A percentile compares a stretch with the other conserved stretches of the same genome.
These are phyloP conservation scores for Drosophila mulleri DNA, from an alignment of 2,888 invertebrate genomes.

Conservation along the genomic window DNA sequence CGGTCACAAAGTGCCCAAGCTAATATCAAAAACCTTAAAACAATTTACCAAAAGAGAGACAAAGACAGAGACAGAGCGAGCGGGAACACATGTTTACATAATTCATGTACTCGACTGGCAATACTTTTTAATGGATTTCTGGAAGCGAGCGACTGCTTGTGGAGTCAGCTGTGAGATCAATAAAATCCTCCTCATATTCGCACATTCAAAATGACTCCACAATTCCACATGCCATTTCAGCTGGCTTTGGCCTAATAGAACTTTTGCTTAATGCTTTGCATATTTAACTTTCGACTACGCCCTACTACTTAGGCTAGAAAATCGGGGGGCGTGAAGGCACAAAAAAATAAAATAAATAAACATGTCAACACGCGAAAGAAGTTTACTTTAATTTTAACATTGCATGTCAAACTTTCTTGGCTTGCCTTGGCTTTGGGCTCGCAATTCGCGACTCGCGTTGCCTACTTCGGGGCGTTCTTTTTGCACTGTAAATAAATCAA, in stretches of 20 bases:
- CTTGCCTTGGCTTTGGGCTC: slow-evolving; percentile 49
- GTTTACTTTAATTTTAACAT: slow-evolving; percentile 78
- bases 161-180: slow-evolving; percentile 2
- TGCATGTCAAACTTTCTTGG: slow-evolving; percentile 66
- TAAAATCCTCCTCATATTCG: slow-evolving; percentile 24
- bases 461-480: slow-evolving; percentile 39
- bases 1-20: slow-evolving; percentile 19
- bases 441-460: slow-evolving; percentile 39
- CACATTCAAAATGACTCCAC: slow-evolving; percentile 33
- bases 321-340: slow-evolving; percentile 5
- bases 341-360: slow-evolving; percentile 49
- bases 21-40: slow-evolving; percentile 17
- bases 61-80: not conserved
- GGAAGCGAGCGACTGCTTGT: not conserved
- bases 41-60: slow-evolving; percentile 5
- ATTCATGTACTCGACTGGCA: slow-evolving; percentile 16
- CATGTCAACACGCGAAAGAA: slow-evolving; percentile 73
- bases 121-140: slow-evolving; percentile 1
- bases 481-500: slow-evolving; percentile 72
- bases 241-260: slow-evolving; percentile 25
- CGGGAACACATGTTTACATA: slow-evolving; percentile 10
- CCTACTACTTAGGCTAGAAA: slow-evolving; percentile 35
- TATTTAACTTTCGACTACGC: slow-evolving; percentile 51
- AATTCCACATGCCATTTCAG: not conserved
- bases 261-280: slow-evolving; percentile 28